Base-by-base conservation (phyloP, 2,113 vertebrate species). In the Verasper variegatus region DNA sequence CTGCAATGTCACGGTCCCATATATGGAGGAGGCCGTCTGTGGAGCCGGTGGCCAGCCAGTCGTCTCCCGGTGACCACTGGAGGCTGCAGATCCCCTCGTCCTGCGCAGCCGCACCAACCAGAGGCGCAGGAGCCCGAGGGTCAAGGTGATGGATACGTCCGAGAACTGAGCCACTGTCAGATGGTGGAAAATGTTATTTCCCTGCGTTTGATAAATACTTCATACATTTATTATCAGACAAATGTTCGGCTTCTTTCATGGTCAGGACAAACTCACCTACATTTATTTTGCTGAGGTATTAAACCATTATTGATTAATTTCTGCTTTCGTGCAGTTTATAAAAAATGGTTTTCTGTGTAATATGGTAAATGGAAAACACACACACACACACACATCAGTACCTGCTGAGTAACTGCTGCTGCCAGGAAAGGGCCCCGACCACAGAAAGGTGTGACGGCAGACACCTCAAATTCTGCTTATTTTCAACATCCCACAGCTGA, bases 401-500 rank as follows among this genome's bases (percentile, higher is more conserved):
- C 95, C 96, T 96, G 94, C 94, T 97, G 55, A 96, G 91, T 79
- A 95, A 80, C 56, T 91, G 92, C 24, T 93, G 80, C 76, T 94
- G 96, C 94, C 94, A 96, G 76, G 94, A 96, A 81, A 96, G 63
- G 0, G 93, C 88, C 65, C 94, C 88, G 68, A 94, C 94, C 63
- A 92, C 92, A 62, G 91, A 94, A 18, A 92, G 60, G 24, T 96
- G 95, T 26, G 93, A 92, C 20, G 85, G 78, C 70, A 95, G 86
- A 80, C 72, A 89, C 81, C 92, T 93, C 74, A 94, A n/a, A 5
- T 1, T 92, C 59, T 92, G 91, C 86, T 90, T 92, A 4, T 73
- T 88, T 84, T 95, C 93, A 66, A 92, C 86, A 75, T 96, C 94
- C 95, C 94, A 95, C 70, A 96, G 47, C 94, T 96, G 21, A 81